Base-by-base conservation (phyloP, 2,797 vertebrate genomes). In the Erethizon dorsatum region DNA sequence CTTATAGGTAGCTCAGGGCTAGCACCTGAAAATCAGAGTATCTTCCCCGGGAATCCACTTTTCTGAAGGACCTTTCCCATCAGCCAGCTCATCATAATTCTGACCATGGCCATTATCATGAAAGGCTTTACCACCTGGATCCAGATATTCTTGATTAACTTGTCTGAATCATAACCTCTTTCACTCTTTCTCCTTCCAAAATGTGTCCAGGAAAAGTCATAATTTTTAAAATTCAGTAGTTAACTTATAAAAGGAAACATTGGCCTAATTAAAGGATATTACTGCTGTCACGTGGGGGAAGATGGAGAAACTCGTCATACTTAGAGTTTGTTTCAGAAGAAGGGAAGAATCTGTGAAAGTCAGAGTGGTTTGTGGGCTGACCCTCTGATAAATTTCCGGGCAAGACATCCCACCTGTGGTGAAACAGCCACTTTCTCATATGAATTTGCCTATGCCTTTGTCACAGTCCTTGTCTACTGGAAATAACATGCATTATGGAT, bases 171-270 rank as follows among this genome's bases (percentile, higher is more conserved):
- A 90, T 41, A 78, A 5, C 24, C 18, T 59, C 37, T 95, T 67
- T 84, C 22, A 87, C 24, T 63, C n/a, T 67, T 82, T 95, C 71
- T 86, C 93, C 17, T 92, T 69, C 67, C n/a, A 92, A 88, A 97
- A 80, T 50, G 2, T 80, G 82, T 52, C 28, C 33, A 90, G 63
- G 33, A 86, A 96, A 93, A 85, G 69, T 69, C 37, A 96, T 20
- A 73, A 31, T 11, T 93, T 85, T 83, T 69, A 52, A 95, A 94
- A 33, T 86, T 95, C 57, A 90, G 77, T 56, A 90, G 18, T 37
- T 79, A 91, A 86, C 33, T 95, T 82, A 78, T 13, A 92, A 92
- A 96, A 88, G 73, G 11, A 7, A 92, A 59, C 4, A 9, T 50
- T 47, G 37, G 78, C 56, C 63, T 89, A 93, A 47, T 83, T 75